Evolutionary conservation across 1,140 invertebrate genomes (phyloP), one percentile per base, ranked within the genome.

Genomic region (Pseudomyrmex concolor): DNA sequence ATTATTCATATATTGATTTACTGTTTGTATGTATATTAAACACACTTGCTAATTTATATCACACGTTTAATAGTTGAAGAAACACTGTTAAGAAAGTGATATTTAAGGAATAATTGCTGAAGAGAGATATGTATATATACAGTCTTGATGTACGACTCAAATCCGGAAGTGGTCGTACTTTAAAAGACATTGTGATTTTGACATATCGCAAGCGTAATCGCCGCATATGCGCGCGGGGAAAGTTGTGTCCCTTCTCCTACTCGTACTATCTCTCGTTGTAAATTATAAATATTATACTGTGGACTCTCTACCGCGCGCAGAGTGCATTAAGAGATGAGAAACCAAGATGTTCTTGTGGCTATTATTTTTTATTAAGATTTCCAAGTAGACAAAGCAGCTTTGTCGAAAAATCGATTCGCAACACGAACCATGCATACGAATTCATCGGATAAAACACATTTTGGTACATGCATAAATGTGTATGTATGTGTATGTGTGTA

Each of bases 321-420:
- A 59, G 55, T 60, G 22, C 66, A 80, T 80, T 80, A 80, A 60
- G 45, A 80, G 66, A 80, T 80, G 66, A 80, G 76, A 80, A 71
- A 60, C 54, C 17, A 50, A 80, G 66, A 80, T 80, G 64, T 60
- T 45, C 66, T 60, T 54, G 66, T 19, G 50, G 34, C 66, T 25
- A 43, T 64, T 71, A 12, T 60, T 73, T 81, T 62, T 45, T 87
- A 87, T 84, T 81, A 59, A 73, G 73, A 86, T 87, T 34, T 55
- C 0, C 10, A 15, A 17, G 45, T n/a, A 34, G 50, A 54, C 12
- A 34, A 63, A 48, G 13, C 45, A 67, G 50, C 17, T 55, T 86
- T 87, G 77, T 84, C 67, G 70, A 74, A 66, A 77, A 70, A 86
- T 87, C 72, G 17, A 57, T 59, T 48, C 22, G 9, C 59, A 71